Evolutionary conservation across 2,888 invertebrate species (phyloP).

Genomic region (Rosalia funebris): DNA sequence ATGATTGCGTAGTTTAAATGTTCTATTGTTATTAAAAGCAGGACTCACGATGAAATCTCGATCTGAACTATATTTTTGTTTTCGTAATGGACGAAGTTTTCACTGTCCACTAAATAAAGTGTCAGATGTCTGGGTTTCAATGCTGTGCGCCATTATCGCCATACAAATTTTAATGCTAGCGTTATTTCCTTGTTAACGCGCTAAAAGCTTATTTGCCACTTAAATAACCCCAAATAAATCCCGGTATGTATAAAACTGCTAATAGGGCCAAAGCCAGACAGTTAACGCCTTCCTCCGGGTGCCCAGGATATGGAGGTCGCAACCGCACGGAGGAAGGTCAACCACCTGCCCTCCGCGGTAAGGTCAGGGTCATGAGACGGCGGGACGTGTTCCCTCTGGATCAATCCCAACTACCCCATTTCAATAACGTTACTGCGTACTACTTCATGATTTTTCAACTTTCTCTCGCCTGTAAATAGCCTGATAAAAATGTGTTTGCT

Average conservation of each 20-base stretch:
- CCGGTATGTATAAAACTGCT: background rate
- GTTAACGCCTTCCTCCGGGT: background rate
- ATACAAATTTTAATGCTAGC: too few species aligned
- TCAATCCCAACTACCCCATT: constrained; percentile 20
- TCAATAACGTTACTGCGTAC: constrained; percentile 14
- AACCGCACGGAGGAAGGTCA: constrained; percentile 32
- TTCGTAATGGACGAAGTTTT: too few species aligned
- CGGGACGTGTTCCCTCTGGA: constrained; percentile 17
- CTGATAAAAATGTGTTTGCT: constrained; percentile 21
- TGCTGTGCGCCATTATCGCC: too few species aligned
- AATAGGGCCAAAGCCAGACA: background rate
- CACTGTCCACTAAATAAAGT: too few species aligned
- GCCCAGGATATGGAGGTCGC: constrained; percentile 27
- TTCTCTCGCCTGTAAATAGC: constrained; percentile 16
- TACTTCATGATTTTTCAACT: constrained; percentile 24
- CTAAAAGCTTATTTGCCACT: too few species aligned
- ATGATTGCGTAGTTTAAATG: too few species aligned
- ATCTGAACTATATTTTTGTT: too few species aligned
- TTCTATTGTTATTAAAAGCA: too few species aligned
- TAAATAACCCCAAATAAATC: too few species aligned
- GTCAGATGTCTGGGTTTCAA: too few species aligned
- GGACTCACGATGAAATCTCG: too few species aligned
- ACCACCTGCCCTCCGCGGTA: constrained; percentile 34
- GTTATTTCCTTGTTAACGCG: too few species aligned
- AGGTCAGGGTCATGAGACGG: constrained; percentile 37